These are phyloP conservation scores for Aphidius ervi DNA, from an alignment of 1,140 invertebrate genomes.

Conservation along the genomic window DNA sequence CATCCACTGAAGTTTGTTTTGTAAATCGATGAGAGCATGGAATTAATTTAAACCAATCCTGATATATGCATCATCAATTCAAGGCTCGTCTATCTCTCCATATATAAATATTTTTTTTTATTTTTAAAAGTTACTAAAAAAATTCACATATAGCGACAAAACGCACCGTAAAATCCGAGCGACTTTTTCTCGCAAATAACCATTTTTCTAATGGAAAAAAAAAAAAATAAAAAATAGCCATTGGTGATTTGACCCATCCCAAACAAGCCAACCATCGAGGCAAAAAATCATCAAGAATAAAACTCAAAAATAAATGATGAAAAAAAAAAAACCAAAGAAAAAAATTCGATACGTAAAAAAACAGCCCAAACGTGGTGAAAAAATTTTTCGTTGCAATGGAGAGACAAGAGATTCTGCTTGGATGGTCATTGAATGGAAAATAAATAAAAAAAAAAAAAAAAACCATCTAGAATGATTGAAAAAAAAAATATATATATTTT, in stretches of 20 bases:
- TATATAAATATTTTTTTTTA: too few species aligned
- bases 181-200: too few species aligned
- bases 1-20: background rate
- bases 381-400: constrained; percentile 15
- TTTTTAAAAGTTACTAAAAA: background rate
- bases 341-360: background rate
- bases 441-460: constrained; percentile 38
- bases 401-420: constrained; percentile 26
- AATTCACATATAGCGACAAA: background rate
- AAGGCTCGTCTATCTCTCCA: too few species aligned
- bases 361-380: constrained; percentile 6
- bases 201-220: too few species aligned
- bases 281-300: constrained; percentile 48
- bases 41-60: background rate
- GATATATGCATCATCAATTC: background rate
- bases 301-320: too few species aligned
- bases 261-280: background rate
- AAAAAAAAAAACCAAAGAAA: background rate
- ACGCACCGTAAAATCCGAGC: too few species aligned
- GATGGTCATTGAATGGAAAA: constrained; percentile 50
- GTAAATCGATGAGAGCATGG: background rate
- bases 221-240: too few species aligned
- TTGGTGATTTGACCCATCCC: too few species aligned
- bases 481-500: constrained; percentile 25
- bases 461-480: constrained; percentile 47